Evolutionary conservation across 2,888 invertebrate species (phyloP).

Genomic region (Leptodirus hochenwartii): DNA sequence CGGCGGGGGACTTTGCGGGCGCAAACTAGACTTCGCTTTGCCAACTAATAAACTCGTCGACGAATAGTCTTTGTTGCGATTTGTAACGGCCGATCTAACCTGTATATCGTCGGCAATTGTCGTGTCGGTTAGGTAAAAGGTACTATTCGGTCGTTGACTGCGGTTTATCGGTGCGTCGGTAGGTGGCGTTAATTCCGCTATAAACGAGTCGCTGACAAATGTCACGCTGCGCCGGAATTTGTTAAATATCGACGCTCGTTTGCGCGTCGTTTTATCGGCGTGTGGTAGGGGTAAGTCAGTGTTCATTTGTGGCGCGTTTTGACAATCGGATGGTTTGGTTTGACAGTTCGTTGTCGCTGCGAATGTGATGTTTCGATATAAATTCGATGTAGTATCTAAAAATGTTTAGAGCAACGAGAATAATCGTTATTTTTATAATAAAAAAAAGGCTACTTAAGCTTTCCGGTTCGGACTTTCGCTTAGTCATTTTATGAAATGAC

Average conservation of each 20-base stretch:
- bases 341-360: too few species aligned
- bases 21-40: background rate
- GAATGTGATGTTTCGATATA: too few species aligned
- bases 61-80: too few species aligned
- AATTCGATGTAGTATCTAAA: too few species aligned
- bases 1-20: constrained; percentile 25
- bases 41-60: constrained; percentile 8
- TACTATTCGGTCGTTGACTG: constrained; percentile 34
- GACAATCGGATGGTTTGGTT: too few species aligned
- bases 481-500: constrained; percentile 29
- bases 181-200: constrained; percentile 21
- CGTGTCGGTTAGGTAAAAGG: constrained; percentile 52
- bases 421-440: too few species aligned
- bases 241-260: constrained; percentile 24
- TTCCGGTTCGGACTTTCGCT: constrained; percentile 24
- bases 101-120: constrained; percentile 35
- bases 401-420: too few species aligned
- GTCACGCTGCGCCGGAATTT: constrained; percentile 37
- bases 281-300: too few species aligned
- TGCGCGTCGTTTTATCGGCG: constrained; percentile 12
- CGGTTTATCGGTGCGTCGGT: constrained; percentile 5
- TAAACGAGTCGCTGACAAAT: constrained; percentile 15
- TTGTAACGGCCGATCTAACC: too few species aligned
- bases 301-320: too few species aligned
- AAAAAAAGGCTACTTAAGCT: too few species aligned